Percentiles rank a stretch among this genome's conserved stretches.
These are phyloP conservation scores for Azorinus chamasolen DNA, from an alignment of 2,888 invertebrate species.

Conservation along the genomic window DNA sequence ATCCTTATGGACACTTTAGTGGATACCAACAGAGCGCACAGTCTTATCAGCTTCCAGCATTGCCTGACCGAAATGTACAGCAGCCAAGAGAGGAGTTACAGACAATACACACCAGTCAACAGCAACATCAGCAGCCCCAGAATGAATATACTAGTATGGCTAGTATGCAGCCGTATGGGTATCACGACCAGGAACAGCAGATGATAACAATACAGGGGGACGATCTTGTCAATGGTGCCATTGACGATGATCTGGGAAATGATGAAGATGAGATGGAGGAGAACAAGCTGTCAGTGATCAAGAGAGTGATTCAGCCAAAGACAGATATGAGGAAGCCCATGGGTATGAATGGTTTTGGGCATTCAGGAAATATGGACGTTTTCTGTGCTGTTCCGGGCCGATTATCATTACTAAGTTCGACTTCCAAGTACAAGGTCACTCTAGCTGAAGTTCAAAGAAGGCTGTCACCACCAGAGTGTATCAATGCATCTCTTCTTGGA, in stretches of 20 bases:
- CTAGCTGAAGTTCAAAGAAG: constrained; percentile 99
- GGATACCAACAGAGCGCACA: constrained; percentile 30
- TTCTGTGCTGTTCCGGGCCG: constrained; percentile 98
- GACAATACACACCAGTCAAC: constrained; percentile 21
- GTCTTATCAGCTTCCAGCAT: constrained; percentile 45
- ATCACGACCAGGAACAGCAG: constrained; percentile 36
- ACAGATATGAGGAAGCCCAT: constrained; percentile 72
- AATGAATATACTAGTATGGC: constrained; percentile 9
- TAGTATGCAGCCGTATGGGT: constrained; percentile 11
- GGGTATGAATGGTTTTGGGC: constrained; percentile 77
- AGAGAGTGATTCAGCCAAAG: constrained; percentile 48
- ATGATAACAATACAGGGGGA: constrained; percentile 44
- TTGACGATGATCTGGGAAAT: constrained; percentile 20
- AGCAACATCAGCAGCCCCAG: constrained; percentile 19
- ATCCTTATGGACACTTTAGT: constrained; percentile 36
- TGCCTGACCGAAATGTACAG: constrained; percentile 30
- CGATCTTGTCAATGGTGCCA: constrained; percentile 39
- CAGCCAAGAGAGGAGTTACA: constrained; percentile 36
- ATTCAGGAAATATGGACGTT: constrained; percentile 93
- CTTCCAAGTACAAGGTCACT: constrained; percentile 99
- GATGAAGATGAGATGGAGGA: constrained; percentile 39
- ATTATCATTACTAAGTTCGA: constrained; percentile 97
- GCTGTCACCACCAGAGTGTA: constrained; percentile 98
- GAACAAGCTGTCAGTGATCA: constrained; percentile 49
- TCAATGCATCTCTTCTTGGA: constrained; percentile 98